Percentiles rank a stretch among this genome's conserved stretches.
Conservation (phyloP, 2,797 vertebrate species). For the Apogon talboti region DNA sequence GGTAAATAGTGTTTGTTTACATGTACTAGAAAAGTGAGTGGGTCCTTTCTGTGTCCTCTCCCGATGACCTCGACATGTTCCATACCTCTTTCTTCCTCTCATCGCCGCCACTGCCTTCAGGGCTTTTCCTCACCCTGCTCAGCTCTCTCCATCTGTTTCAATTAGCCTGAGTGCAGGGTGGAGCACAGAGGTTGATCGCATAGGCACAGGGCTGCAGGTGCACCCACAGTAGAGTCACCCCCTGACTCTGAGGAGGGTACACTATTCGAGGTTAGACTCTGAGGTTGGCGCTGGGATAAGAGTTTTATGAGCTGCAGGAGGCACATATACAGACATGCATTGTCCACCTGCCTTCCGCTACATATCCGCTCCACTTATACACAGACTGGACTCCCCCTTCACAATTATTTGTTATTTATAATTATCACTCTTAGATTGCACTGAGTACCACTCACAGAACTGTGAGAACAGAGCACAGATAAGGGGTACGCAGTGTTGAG, state of each 20-base stretch:
- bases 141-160: constrained; percentile 81
- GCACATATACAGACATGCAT: constrained; percentile 13
- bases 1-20: constrained; percentile 37
- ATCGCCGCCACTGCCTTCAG: constrained; percentile 20
- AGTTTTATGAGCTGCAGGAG: constrained; percentile 12
- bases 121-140: constrained; percentile 48
- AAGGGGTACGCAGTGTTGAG: neutral
- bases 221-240: constrained; percentile 37
- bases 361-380: constrained; percentile 14
- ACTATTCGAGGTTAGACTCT: constrained; percentile 34
- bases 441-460: no score
- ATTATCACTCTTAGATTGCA: constrained; percentile 3
- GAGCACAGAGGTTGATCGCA: constrained; percentile 54
- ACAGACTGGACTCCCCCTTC: constrained; percentile 11
- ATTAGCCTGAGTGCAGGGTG: constrained; percentile 76
- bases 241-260: constrained; percentile 17
- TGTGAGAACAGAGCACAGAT: no score
- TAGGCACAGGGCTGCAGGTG: constrained; percentile 54
- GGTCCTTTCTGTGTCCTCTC: constrained; percentile 19
- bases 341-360: constrained; percentile 2
- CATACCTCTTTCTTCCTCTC: constrained; percentile 45
- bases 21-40: constrained; percentile 13
- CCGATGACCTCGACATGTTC: constrained; percentile 39
- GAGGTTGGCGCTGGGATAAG: constrained; percentile 10
- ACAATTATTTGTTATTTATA: no score